These are phyloP conservation scores for Oegoconia quadripuncta DNA, from an alignment of 2,888 invertebrate species.

Conservation along the genomic window DNA sequence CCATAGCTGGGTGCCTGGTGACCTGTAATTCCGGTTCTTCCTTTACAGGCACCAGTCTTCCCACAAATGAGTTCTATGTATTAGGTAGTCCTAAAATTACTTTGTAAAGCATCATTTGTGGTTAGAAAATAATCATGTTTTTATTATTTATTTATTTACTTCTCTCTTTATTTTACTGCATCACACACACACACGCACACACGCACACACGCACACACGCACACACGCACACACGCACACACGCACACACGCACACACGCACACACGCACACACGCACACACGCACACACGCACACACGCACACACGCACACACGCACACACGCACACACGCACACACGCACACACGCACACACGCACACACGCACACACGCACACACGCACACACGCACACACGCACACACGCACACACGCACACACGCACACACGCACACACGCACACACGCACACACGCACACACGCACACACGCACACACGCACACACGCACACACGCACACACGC, in stretches of 20 bases:
- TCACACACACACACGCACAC: constrained; percentile 7
- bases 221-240: constrained; percentile 8
- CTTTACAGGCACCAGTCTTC: too few relatives aligned
- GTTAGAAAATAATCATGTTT: too few relatives aligned
- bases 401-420: constrained; percentile 10
- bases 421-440: constrained; percentile 5
- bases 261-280: constrained; percentile 9
- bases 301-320: constrained; percentile 8
- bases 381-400: constrained; percentile 9
- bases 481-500: constrained; percentile 9
- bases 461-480: constrained; percentile 9
- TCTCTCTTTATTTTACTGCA: too few relatives aligned
- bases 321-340: constrained; percentile 9
- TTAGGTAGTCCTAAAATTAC: too few relatives aligned
- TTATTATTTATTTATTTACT: too few relatives aligned
- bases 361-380: constrained; percentile 10
- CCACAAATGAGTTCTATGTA: too few relatives aligned
- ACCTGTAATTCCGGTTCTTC: too few relatives aligned
- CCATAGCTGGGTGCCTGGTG: too few relatives aligned
- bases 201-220: constrained; percentile 8
- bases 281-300: constrained; percentile 8
- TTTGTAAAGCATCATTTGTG: too few relatives aligned
- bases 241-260: constrained; percentile 10
- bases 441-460: constrained; percentile 9
- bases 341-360: constrained; percentile 9